These are phyloP conservation scores for Spheniscus humboldti DNA, from an alignment of 2,797 vertebrate genomes.

Conservation along the genomic window DNA sequence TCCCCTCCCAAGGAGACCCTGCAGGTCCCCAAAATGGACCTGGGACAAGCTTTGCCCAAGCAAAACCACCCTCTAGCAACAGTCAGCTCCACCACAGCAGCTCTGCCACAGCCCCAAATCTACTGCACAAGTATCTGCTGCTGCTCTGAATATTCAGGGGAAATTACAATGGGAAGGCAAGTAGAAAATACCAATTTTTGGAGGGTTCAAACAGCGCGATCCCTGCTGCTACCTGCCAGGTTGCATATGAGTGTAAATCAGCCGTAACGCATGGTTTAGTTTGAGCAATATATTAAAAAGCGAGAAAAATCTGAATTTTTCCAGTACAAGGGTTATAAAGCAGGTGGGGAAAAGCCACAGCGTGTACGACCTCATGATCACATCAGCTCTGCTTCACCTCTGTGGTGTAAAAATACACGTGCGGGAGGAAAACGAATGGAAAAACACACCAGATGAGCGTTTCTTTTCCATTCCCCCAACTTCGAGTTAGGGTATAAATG, in stretches of 20 bases:
- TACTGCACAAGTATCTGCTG: background rate
- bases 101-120: background rate
- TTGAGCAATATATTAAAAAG: background rate
- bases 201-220: background rate
- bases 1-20: background rate
- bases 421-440: background rate
- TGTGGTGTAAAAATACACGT: background rate
- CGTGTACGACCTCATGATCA: background rate
- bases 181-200: background rate
- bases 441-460: background rate
- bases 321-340: background rate
- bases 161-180: background rate
- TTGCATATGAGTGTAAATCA: background rate
- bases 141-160: background rate
- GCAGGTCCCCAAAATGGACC: background rate
- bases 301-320: background rate
- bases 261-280: fast-evolving
- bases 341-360: background rate
- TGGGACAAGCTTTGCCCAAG: background rate
- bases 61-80: background rate
- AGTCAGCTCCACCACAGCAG: background rate
- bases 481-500: background rate
- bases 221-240: background rate
- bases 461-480: background rate
- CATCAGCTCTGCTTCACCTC: background rate